Evolutionary conservation across 2,113 vertebrate genomes (phyloP).

Genomic region (Cebus imitator): DNA sequence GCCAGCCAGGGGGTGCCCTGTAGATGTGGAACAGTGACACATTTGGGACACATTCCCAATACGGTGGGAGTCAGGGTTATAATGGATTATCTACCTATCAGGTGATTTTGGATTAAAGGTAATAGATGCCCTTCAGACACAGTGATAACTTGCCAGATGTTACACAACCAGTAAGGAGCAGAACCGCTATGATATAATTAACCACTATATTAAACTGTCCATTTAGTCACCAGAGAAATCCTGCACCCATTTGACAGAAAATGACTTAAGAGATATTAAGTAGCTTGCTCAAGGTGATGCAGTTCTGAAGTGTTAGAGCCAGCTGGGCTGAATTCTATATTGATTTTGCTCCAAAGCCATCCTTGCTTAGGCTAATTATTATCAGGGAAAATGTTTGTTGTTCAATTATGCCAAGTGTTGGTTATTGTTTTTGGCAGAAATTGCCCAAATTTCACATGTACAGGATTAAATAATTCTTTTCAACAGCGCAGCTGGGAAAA

Average conservation of each 20-base stretch:
- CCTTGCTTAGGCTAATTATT: background rate
- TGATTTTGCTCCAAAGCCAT: background rate
- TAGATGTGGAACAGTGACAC: background rate
- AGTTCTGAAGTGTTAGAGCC: background rate
- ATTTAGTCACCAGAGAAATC: background rate
- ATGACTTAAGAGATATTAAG: background rate
- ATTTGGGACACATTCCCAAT: background rate
- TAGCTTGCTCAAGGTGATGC: background rate
- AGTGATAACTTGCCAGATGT: background rate
- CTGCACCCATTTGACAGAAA: background rate
- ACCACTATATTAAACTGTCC: background rate
- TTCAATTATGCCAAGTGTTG: background rate
- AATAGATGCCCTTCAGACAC: background rate
- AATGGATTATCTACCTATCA: background rate
- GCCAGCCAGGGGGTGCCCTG: background rate
- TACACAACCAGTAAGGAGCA: background rate
- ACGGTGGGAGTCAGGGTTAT: background rate
- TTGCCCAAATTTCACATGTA: background rate
- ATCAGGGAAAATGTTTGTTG: background rate
- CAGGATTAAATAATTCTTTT: conserved; percentile 21
- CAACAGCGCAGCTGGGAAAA: background rate
- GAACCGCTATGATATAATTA: background rate
- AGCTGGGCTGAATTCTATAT: background rate
- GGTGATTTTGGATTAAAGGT: background rate
- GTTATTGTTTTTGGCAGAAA: background rate